Evolutionary conservation across 2,888 invertebrate genomes (phyloP).

Genomic region (Campaea margaritaria): DNA sequence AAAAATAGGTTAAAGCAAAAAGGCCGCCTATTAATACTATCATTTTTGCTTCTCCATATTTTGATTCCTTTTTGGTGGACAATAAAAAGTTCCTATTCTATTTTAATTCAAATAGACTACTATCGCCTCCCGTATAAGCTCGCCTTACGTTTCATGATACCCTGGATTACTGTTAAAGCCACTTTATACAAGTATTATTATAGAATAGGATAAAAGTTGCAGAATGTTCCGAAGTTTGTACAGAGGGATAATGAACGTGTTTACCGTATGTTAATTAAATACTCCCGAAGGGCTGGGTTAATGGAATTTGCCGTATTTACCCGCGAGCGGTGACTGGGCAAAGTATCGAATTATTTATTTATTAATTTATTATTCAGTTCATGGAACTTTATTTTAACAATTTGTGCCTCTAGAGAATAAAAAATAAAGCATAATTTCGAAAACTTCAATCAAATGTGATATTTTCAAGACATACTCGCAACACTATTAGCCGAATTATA

Average conservation of each 20-base stretch:
- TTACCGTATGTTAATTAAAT: conserved; percentile 76
- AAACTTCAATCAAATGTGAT: no score
- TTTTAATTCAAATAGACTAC: no score
- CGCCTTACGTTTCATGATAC: conserved; percentile 15
- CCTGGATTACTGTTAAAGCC: conserved; percentile 18
- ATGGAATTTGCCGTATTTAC: conserved; percentile 68
- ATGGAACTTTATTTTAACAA: no score
- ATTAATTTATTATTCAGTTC: neutral
- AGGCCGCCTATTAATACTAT: no score
- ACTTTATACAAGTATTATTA: conserved; percentile 40
- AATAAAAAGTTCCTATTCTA: neutral
- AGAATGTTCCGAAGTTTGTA: conserved; percentile 53
- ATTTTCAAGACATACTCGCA: no score
- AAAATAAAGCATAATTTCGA: no score
- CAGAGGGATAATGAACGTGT: conserved; percentile 70
- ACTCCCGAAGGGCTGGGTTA: conserved; percentile 66
- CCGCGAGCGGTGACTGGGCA: conserved; percentile 45
- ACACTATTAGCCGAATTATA: no score
- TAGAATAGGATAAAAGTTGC: conserved; percentile 47
- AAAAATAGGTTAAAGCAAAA: no score
- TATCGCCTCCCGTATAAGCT: conserved; percentile 7
- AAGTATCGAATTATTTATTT: conserved; percentile 6
- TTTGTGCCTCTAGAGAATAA: no score
- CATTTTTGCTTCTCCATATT: no score
- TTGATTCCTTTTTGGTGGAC: no score